These are phyloP conservation scores for Ascidia mentula DNA, from an alignment of 23 tunicate genomes.

Conservation along the genomic window DNA sequence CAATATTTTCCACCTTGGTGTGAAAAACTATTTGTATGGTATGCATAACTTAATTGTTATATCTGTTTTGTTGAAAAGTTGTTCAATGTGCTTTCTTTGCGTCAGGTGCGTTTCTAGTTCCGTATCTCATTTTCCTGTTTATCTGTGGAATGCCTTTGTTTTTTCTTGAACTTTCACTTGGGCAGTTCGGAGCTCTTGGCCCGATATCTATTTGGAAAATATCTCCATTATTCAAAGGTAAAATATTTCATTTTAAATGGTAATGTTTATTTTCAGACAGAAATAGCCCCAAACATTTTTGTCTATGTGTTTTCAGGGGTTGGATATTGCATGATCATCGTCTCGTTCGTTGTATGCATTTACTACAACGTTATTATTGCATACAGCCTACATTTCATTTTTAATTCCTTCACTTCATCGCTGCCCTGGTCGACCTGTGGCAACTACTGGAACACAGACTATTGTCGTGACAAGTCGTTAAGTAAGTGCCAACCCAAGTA, in stretches of 20 bases:
- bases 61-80: too few species aligned
- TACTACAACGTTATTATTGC: constrained; percentile 90
- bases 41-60: not conserved
- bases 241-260: not conserved
- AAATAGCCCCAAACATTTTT: not conserved
- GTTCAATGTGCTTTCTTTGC: too few species aligned
- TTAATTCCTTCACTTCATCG: constrained; percentile 50
- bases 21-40: not conserved
- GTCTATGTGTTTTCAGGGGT: constrained; percentile 33
- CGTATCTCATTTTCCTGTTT: constrained; percentile 64
- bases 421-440: constrained; percentile 80
- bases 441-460: constrained; percentile 59
- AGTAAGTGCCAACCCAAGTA: constrained; percentile 18
- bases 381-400: constrained; percentile 73
- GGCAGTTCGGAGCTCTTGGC: constrained; percentile 72
- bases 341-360: constrained; percentile 72
- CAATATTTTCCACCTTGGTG: too few species aligned
- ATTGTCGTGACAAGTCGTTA: constrained; percentile 36
- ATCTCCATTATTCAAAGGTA: constrained; percentile 75
- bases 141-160: constrained; percentile 79
- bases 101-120: constrained; percentile 73
- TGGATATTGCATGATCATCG: constrained; percentile 66
- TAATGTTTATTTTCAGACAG: not conserved
- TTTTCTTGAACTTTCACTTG: constrained; percentile 67
- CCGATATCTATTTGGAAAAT: constrained; percentile 83